Conservation (phyloP, 2,797 vertebrate genomes). For the Enteromius mattozi region DNA sequence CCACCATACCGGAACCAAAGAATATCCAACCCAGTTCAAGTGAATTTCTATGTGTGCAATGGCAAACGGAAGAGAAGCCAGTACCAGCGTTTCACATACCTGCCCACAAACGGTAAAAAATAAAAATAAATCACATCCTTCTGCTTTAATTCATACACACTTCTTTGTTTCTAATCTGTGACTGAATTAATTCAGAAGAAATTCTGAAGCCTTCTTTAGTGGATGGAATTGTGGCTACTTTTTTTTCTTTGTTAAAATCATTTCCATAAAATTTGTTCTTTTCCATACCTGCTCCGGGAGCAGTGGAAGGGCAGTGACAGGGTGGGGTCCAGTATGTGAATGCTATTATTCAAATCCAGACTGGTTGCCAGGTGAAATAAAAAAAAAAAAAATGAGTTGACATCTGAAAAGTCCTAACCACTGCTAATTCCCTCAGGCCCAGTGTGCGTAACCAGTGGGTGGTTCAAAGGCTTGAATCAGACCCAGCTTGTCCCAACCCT, state of each 20-base stretch:
- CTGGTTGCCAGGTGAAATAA: constrained; percentile 72
- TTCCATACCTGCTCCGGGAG: constrained; percentile 72
- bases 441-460: constrained; percentile 72
- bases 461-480: constrained; percentile 76
- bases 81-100: constrained; percentile 94
- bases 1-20: constrained; percentile 93
- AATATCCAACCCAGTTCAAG: constrained; percentile 88
- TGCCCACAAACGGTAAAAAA: constrained; percentile 89
- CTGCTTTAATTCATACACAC: not conserved
- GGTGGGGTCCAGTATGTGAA: constrained; percentile 69
- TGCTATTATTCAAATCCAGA: constrained; percentile 70
- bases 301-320: constrained; percentile 52
- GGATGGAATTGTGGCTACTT: constrained; percentile 26
- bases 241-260: constrained; percentile 59
- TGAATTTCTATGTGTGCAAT: constrained; percentile 97
- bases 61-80: constrained; percentile 98
- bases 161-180: constrained; percentile 17
- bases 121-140: not conserved
- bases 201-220: constrained; percentile 26
- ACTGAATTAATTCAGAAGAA: constrained; percentile 26
- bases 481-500: constrained; percentile 64
- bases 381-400: constrained; percentile 65
- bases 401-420: constrained; percentile 68
- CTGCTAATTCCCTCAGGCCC: constrained; percentile 71
- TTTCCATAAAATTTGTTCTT: constrained; percentile 72